A percentile compares a stretch with the other conserved stretches of the same genome.
Conservation (phyloP, 2,888 invertebrate genomes). For the Nomada ruficornis region DNA sequence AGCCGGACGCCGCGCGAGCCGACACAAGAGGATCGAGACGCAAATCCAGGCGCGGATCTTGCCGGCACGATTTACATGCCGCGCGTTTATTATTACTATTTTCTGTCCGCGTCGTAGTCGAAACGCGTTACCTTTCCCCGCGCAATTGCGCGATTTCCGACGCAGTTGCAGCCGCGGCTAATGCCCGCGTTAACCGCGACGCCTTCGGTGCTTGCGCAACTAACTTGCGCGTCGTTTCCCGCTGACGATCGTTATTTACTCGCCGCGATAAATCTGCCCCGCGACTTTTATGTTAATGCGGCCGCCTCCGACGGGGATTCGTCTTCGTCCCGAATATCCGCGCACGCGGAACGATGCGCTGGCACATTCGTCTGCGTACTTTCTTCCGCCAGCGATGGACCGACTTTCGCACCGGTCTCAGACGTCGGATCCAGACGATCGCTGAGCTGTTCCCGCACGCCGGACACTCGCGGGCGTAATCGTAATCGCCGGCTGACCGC, state of each 20-base stretch:
- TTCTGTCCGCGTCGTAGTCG: neutral
- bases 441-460: neutral
- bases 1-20: constrained; percentile 14
- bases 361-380: neutral
- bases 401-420: neutral
- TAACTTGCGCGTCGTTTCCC: neutral
- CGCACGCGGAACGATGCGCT: constrained; percentile 35
- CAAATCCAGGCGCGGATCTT: constrained; percentile 19
- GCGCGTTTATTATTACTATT: neutral
- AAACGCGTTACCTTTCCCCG: neutral
- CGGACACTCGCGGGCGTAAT: constrained; percentile 6
- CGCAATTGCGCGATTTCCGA: constrained; percentile 15
- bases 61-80: constrained; percentile 20
- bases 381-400: neutral
- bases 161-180: constrained; percentile 20
- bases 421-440: neutral
- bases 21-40: neutral
- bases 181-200: constrained; percentile 26
- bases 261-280: constrained; percentile 39
- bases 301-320: neutral
- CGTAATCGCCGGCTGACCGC: constrained; percentile 13
- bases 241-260: constrained; percentile 51
- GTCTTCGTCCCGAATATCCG: constrained; percentile 8
- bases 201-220: constrained; percentile 28
- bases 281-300: constrained; percentile 43